These are phyloP conservation scores for Clupea harengus DNA, from an alignment of 2,113 vertebrate genomes.

Conservation along the genomic window DNA sequence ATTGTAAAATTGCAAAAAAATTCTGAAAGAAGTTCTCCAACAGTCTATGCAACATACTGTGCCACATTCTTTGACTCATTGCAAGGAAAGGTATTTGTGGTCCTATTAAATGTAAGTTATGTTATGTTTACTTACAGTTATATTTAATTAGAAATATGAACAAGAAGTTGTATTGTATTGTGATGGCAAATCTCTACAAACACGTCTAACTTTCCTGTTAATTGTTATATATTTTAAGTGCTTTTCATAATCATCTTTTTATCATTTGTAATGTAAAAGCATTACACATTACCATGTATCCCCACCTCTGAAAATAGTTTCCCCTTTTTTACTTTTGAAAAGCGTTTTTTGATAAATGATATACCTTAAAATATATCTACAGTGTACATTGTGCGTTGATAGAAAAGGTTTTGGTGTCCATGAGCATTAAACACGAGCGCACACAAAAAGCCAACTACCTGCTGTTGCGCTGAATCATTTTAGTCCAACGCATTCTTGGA, in stretches of 20 bases:
- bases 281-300: neutral
- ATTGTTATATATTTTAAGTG: neutral
- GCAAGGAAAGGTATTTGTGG: too few species aligned
- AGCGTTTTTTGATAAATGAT: neutral
- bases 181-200: too few species aligned
- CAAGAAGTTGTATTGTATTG: neutral
- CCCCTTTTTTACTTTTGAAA: neutral
- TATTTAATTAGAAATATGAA: neutral
- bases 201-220: neutral
- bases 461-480: neutral
- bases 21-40: too few species aligned
- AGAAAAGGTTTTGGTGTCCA: neutral
- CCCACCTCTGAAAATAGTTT: neutral
- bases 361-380: neutral
- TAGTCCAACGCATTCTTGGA: neutral
- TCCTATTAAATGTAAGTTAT: too few species aligned
- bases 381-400: too few species aligned
- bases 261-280: too few species aligned
- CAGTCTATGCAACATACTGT: too few species aligned
- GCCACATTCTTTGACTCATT: too few species aligned
- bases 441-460: neutral
- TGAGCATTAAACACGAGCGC: neutral
- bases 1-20: too few species aligned
- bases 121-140: neutral
- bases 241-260: neutral